These are phyloP conservation scores for Helogale parvula DNA, from an alignment of 2,113 vertebrate genomes.

Conservation along the genomic window DNA sequence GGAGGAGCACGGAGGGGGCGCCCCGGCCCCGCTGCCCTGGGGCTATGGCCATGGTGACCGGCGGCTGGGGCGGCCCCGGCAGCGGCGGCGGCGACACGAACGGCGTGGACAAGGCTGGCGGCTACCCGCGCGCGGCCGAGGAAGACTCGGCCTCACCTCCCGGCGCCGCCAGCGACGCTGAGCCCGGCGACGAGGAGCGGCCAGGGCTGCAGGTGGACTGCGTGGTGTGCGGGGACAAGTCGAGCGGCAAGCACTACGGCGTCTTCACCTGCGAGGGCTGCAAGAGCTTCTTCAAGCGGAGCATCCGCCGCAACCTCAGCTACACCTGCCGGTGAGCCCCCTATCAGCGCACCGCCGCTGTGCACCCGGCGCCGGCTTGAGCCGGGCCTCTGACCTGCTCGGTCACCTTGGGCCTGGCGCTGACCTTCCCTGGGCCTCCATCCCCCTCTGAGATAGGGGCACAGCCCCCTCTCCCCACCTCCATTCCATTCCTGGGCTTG, in stretches of 20 bases:
- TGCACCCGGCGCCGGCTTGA: not conserved
- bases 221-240: conserved; percentile 94
- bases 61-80: conserved; percentile 95
- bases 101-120: conserved; percentile 82
- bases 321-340: conserved; percentile 94
- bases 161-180: conserved; percentile 93
- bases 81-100: conserved; percentile 88
- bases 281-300: conserved; percentile 97
- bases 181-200: conserved; percentile 92
- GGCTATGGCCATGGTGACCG: conserved; percentile 96
- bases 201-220: conserved; percentile 94
- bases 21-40: conserved; percentile 67
- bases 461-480: not conserved
- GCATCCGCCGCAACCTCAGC: conserved; percentile 94
- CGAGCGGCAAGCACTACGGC: conserved; percentile 95
- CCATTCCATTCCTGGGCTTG: not conserved
- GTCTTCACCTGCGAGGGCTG: conserved; percentile 97
- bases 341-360: not conserved
- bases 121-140: conserved; percentile 85
- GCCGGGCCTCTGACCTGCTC: conserved; percentile 50
- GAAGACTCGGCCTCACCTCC: conserved; percentile 93
- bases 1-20: conserved; percentile 56
- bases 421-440: conserved; percentile 54
- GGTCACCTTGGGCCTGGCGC: conserved; percentile 78
- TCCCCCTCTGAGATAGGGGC: not conserved